These are phyloP conservation scores for Psilopogon haemacephalus DNA, from an alignment of 2,113 vertebrate species.

Conservation along the genomic window DNA sequence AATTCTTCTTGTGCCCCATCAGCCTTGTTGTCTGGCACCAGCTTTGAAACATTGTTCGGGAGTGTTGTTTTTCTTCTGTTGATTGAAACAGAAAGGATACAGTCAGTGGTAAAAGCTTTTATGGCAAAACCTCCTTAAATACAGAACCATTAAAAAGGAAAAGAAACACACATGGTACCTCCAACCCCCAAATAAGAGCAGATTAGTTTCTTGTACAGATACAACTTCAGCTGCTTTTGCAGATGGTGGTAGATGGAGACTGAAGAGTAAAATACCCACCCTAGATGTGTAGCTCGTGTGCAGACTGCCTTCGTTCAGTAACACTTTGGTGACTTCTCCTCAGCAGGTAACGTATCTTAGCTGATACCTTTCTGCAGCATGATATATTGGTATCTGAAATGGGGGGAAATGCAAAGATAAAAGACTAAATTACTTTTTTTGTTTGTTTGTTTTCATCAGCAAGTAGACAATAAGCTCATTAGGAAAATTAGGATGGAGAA, in stretches of 20 bases:
- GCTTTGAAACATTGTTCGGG: background rate
- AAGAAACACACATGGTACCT: background rate
- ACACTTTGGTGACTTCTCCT: background rate
- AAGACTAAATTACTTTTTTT: background rate
- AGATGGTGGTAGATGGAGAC: background rate
- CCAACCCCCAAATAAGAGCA: background rate
- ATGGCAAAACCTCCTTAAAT: background rate
- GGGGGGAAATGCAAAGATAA: background rate
- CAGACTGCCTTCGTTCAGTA: background rate
- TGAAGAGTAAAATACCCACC: too few species aligned
- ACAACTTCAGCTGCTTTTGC: background rate
- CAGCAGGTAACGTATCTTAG: background rate
- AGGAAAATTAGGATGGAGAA: background rate
- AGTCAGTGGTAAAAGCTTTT: background rate
- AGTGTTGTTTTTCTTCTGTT: background rate
- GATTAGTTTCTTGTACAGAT: background rate
- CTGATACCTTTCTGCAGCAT: background rate
- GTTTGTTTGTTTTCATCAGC: background rate
- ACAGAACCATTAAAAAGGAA: background rate
- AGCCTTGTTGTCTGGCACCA: conserved; percentile 26
- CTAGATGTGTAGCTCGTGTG: fast-evolving
- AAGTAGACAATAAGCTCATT: background rate
- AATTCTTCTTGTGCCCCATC: conserved; percentile 25
- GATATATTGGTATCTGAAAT: background rate
- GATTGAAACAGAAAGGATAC: background rate